A percentile compares a stretch with the other conserved stretches of the same genome.
Evolutionary conservation across 2,888 invertebrate species (phyloP).

Genomic region (Linnaemya tessellans): DNA sequence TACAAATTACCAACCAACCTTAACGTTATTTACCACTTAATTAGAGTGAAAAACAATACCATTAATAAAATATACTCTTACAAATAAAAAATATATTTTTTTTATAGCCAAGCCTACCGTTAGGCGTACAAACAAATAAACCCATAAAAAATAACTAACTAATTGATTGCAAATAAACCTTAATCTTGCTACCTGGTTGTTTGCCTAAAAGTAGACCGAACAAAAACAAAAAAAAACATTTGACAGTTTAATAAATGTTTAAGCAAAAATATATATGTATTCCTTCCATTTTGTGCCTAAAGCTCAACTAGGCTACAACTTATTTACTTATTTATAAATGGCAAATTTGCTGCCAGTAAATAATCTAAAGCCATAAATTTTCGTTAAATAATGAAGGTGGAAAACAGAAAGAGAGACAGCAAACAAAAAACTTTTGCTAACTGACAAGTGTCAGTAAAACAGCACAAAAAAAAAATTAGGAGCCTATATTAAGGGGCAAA

Average conservation of each 20-base stretch:
- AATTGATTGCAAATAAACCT: conserved; percentile 69
- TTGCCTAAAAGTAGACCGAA: conserved; percentile 3
- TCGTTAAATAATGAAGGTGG: conserved; percentile 49
- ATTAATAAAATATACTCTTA: background rate
- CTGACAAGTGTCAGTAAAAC: conserved; percentile 45
- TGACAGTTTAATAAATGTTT: conserved; percentile 54
- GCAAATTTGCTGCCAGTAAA: conserved; percentile 37
- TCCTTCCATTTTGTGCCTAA: background rate
- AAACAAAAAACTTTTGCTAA: conserved; percentile 28
- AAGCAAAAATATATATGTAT: conserved; percentile 2
- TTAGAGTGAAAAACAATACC: conserved; percentile 50
- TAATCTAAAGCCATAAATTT: conserved; percentile 58
- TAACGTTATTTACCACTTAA: conserved; percentile 67
- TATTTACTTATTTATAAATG: conserved; percentile 70
- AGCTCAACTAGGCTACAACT: conserved; percentile 72
- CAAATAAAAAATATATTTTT: background rate
- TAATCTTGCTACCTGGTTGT: conserved; percentile 62
- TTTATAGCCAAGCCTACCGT: conserved; percentile 40
- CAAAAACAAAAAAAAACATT: conserved; percentile 26
- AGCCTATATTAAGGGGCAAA: conserved; percentile 34
- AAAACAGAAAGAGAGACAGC: background rate
- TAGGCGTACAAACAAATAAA: conserved; percentile 38
- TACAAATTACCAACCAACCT: conserved; percentile 35
- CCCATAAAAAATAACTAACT: conserved; percentile 33
- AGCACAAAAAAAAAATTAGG: conserved; percentile 60